phyloP scores from a whole-genome alignment of 2,113 vertebrate genomes.

The Pionites leucogaster region DNA sequence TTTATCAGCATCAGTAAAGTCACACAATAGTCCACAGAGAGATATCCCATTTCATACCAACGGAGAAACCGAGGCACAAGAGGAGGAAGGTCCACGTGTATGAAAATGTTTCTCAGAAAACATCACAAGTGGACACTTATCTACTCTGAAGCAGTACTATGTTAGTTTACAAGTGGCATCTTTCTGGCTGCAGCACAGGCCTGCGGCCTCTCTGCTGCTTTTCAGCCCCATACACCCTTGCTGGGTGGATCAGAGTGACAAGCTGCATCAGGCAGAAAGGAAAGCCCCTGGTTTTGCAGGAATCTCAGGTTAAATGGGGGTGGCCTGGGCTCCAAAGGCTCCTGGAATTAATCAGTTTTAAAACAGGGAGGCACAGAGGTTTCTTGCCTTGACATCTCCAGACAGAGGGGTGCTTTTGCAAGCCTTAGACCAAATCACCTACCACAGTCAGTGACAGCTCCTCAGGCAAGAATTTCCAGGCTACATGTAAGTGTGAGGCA shows the following conservation, averaged over 20 bases:
- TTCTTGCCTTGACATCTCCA: not conserved
- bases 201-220: not conserved
- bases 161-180: fast-evolving
- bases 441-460: not conserved
- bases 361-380: not conserved
- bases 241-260: not conserved
- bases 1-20: not conserved
- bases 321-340: not conserved
- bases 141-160: not conserved
- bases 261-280: not conserved
- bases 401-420: not conserved
- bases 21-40: not conserved
- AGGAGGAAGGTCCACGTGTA: fast-evolving
- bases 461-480: not conserved
- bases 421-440: not conserved
- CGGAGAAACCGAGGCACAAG: not conserved
- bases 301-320: not conserved
- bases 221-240: not conserved
- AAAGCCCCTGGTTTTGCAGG: not conserved
- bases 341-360: not conserved
- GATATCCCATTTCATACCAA: not conserved
- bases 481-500: not conserved
- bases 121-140: not conserved
- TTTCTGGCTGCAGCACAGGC: not conserved
- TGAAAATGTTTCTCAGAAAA: not conserved